These are phyloP conservation scores for Marronus borbonicus DNA, from an alignment of 2,888 invertebrate species.

Conservation along the genomic window DNA sequence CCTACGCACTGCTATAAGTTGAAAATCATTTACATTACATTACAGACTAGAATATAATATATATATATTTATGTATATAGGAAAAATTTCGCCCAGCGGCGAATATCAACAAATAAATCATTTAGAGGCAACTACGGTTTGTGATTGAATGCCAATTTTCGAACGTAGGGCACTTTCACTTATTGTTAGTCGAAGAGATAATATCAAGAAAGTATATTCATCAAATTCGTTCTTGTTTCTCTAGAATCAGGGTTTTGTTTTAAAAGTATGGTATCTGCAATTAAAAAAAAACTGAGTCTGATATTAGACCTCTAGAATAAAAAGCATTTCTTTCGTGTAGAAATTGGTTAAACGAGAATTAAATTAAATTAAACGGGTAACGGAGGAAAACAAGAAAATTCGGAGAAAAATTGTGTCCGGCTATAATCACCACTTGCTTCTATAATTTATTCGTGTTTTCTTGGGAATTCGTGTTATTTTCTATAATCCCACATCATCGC, in stretches of 20 bases:
- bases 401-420: no score
- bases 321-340: no score
- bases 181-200: conserved; percentile 16
- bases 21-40: conserved; percentile 42
- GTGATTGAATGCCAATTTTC: conserved; percentile 59
- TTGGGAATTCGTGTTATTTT: no score
- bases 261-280: background rate
- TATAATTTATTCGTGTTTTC: no score
- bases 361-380: no score
- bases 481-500: no score
- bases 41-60: conserved; percentile 46
- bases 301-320: no score
- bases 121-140: conserved; percentile 65
- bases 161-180: conserved; percentile 60
- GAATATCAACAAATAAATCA: conserved; percentile 37
- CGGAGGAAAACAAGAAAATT: no score
- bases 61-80: conserved; percentile 27
- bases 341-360: no score
- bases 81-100: conserved; percentile 32
- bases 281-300: no score
- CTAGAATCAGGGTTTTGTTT: background rate
- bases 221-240: background rate
- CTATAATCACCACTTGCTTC: no score
- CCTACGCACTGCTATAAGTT: conserved; percentile 30
- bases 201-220: conserved; percentile 8